Evolutionary conservation across 2,888 invertebrate species (phyloP).

Genomic region (Monoplex corrugatus): DNA sequence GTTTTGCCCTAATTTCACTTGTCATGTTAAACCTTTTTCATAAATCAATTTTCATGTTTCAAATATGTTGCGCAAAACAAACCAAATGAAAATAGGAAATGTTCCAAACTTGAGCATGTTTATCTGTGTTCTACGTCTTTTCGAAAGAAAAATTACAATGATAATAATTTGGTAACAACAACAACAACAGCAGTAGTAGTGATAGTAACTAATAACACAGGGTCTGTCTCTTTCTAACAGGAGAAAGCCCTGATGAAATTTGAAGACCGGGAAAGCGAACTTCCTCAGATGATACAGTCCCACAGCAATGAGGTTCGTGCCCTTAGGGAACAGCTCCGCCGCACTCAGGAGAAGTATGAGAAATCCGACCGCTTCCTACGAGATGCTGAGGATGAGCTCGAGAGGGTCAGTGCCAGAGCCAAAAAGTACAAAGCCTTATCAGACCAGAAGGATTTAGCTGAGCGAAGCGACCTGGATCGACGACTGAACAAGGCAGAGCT

Average conservation of each 20-base stretch:
- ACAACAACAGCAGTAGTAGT: too few relatives aligned
- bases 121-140: too few relatives aligned
- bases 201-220: too few relatives aligned
- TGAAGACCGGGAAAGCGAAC: slow-evolving; percentile 77
- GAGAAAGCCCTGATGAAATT: slow-evolving; percentile 76
- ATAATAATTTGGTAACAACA: too few relatives aligned
- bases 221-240: too few relatives aligned
- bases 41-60: too few relatives aligned
- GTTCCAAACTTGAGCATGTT: too few relatives aligned
- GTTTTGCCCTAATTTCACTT: too few relatives aligned
- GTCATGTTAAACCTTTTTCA: too few relatives aligned
- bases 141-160: too few relatives aligned
- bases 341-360: slow-evolving; percentile 73
- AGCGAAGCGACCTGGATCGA: slow-evolving; percentile 77
- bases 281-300: slow-evolving; percentile 78
- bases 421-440: slow-evolving; percentile 78
- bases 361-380: slow-evolving; percentile 75
- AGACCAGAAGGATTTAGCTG: slow-evolving; percentile 77
- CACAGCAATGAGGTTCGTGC: slow-evolving; percentile 78
- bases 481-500: slow-evolving; percentile 73
- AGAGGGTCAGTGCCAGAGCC: slow-evolving; percentile 72
- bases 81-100: too few relatives aligned
- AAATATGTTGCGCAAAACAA: too few relatives aligned
- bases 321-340: slow-evolving; percentile 75
- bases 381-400: slow-evolving; percentile 79